phyloP scores from a whole-genome alignment of 2,113 vertebrate genomes.

The Myodes glareolus region DNA sequence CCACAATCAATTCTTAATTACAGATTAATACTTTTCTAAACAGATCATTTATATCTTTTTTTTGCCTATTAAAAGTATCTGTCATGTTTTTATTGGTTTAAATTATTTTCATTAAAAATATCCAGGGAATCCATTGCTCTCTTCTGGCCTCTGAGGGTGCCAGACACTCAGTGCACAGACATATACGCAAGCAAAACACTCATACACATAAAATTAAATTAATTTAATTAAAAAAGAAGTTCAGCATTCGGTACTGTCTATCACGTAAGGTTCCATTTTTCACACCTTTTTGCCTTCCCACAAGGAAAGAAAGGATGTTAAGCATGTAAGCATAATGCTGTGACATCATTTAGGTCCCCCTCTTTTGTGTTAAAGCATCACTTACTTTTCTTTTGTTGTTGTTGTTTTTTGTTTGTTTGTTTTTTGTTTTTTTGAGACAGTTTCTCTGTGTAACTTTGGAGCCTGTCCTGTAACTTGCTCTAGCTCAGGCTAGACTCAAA shows the following conservation, averaged over 20 bases:
- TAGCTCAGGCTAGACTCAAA: background rate
- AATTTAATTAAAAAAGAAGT: background rate
- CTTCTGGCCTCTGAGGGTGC: background rate
- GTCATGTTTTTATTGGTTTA: background rate
- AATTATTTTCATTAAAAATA: conserved; percentile 13
- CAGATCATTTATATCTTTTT: background rate
- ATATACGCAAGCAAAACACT: background rate
- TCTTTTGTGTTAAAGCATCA: conserved; percentile 13
- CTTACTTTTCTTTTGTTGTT: background rate
- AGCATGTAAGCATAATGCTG: background rate
- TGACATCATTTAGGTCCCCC: background rate
- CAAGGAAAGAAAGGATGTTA: background rate
- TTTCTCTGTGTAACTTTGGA: no score
- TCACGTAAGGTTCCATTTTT: background rate
- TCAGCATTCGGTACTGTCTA: background rate
- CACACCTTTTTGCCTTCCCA: background rate
- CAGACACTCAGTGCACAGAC: background rate
- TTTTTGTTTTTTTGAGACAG: background rate
- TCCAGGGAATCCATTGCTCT: background rate
- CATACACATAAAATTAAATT: background rate
- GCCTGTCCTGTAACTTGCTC: background rate
- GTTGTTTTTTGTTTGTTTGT: background rate
- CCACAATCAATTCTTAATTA: background rate
- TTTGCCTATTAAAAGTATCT: no score
- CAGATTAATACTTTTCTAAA: background rate